Evolutionary conservation across 1,140 invertebrate genomes (phyloP), one percentile per base, ranked within the genome.

Genomic region (Coelopa frigida): DNA sequence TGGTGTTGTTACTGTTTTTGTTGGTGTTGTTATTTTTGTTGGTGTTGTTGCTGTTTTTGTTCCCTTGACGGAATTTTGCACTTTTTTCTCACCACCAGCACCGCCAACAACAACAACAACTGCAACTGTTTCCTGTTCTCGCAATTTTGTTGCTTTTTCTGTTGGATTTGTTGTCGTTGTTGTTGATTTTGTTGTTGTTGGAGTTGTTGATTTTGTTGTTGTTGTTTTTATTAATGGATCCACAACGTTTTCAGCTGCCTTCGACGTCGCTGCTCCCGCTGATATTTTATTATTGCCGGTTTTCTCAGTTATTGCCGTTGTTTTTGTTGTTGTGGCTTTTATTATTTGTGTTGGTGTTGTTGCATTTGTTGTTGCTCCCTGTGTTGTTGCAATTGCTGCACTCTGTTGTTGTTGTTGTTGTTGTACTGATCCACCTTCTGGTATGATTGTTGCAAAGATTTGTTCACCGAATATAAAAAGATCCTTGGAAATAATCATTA

Each of bases 401-500:
- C n/a, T n/a, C 35, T 45, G 44, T 20, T 46, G 46, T 21, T 46
- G 54, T n/a, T 58, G 57, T 21, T 54, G 55, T 17, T 56, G 52
- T 17, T 50, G 56, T 36, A 20, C 12, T 48, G 50, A 49, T 53
- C 58, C 61, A 59, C 54, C 52, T 65, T 62, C 61, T 65, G 61
- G 61, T 61, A 65, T 65, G 51, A 65, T 62, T 57, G 61, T 65
- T 58, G 61, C 61, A 62, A 65, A 65, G 58, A 65, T 58, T 60
- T 65, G 61, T 62, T 65, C 61, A 54, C 61, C 61, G 58, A 65
- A 65, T 62, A 65, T 65, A 50, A 65, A 65, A 57, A 65, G 61
- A 65, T 66, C 62, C 58, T 66, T 66, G 57, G 62, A 66, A 59
- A 66, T 66, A 60, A 66, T 66, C 62, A 66, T 66, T 66, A 62